phyloP scores from a whole-genome alignment of 2,113 vertebrate genomes.

The Empidonax alnorum region DNA sequence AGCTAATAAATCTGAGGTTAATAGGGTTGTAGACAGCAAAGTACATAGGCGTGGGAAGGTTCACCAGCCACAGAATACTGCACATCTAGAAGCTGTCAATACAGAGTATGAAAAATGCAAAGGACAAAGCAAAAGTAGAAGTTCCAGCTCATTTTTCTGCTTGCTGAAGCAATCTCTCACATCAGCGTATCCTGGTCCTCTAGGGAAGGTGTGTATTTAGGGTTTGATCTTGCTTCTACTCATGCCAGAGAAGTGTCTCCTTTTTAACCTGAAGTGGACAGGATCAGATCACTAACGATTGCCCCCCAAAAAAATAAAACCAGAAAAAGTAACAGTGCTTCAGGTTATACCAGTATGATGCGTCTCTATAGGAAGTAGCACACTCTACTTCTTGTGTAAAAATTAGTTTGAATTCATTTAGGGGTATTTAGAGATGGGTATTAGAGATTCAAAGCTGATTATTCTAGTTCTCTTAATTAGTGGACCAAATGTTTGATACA shows the following conservation, averaged over 20 bases:
- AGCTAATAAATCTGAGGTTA: conserved; percentile 80
- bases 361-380: not conserved
- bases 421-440: conserved; percentile 10
- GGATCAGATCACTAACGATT: not conserved
- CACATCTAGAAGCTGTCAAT: conserved; percentile 71
- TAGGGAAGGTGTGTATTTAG: not conserved
- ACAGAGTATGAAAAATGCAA: conserved; percentile 69
- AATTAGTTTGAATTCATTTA: conserved; percentile 19
- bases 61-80: conserved; percentile 65
- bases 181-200: conserved; percentile 26
- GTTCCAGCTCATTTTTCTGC: conserved; percentile 69
- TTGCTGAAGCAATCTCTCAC: conserved; percentile 38
- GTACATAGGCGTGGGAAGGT: conserved; percentile 67
- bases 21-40: conserved; percentile 77
- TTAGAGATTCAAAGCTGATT: conserved; percentile 51
- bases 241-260: not conserved
- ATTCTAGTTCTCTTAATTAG: conserved; percentile 46
- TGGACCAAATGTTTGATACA: conserved; percentile 40
- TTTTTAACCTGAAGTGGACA: not conserved
- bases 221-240: conserved; percentile 3
- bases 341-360: not conserved
- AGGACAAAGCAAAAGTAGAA: conserved; percentile 62
- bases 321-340: not conserved
- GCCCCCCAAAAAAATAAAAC: not conserved
- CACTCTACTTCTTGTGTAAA: not conserved